A percentile compares a stretch with the other conserved stretches of the same genome.
These are phyloP conservation scores for Polydrusus pterygomalis DNA, from an alignment of 2,888 invertebrate species.

Conservation along the genomic window DNA sequence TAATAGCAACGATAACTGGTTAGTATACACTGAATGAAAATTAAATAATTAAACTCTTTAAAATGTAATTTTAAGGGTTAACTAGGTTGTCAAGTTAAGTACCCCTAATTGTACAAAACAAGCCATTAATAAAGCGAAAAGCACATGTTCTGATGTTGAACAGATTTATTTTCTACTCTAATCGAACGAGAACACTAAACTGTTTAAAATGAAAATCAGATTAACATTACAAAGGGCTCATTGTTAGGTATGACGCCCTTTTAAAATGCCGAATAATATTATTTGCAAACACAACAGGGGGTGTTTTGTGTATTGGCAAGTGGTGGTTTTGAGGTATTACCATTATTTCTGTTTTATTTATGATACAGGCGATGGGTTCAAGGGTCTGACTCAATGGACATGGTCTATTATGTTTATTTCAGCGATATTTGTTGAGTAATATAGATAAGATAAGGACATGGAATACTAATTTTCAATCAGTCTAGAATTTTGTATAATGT, in stretches of 20 bases:
- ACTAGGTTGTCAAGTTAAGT: slow-evolving; percentile 25
- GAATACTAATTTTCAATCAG: too few relatives aligned
- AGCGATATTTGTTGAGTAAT: too few relatives aligned
- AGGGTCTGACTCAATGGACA: not conserved
- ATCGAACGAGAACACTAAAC: slow-evolving; percentile 32
- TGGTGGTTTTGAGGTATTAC: slow-evolving; percentile 21
- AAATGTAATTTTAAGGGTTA: slow-evolving; percentile 12
- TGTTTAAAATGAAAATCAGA: slow-evolving; percentile 57
- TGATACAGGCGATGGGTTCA: not conserved
- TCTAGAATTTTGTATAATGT: too few relatives aligned
- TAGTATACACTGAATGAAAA: not conserved
- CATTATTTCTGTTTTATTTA: not conserved
- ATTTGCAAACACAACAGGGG: slow-evolving; percentile 58
- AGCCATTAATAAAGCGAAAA: slow-evolving; percentile 30
- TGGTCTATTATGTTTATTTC: not conserved
- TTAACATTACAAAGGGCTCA: slow-evolving; percentile 59
- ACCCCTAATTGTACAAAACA: slow-evolving; percentile 26
- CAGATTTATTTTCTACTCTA: slow-evolving; percentile 24
- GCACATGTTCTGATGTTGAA: slow-evolving; percentile 19
- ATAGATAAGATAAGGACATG: too few relatives aligned
- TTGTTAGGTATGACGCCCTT: slow-evolving; percentile 58
- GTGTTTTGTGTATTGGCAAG: slow-evolving; percentile 23
- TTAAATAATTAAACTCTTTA: not conserved
- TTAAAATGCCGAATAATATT: slow-evolving; percentile 60
- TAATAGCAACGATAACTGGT: not conserved